Evolutionary conservation across 2,113 vertebrate species (phyloP).

Genomic region (Ctenomys sociabilis): DNA sequence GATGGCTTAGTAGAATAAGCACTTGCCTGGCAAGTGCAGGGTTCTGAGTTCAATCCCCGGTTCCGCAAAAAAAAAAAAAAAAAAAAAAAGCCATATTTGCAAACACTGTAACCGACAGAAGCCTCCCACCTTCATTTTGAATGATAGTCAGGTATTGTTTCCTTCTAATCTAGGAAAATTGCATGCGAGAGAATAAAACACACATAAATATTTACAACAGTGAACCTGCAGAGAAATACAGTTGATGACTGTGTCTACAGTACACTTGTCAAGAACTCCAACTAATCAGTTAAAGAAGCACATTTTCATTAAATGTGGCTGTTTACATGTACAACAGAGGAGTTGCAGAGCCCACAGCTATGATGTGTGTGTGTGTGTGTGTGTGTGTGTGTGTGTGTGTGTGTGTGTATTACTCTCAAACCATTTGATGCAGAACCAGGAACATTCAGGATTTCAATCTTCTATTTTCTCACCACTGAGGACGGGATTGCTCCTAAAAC

Average conservation of each 20-base stretch:
- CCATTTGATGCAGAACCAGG: neutral
- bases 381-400: no score
- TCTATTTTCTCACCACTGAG: neutral
- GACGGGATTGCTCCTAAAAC: neutral
- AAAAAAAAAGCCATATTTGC: slow-evolving; percentile 60
- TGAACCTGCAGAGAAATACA: neutral
- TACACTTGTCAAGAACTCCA: neutral
- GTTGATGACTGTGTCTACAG: neutral
- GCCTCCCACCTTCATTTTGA: neutral
- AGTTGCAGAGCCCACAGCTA: neutral
- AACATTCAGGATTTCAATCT: neutral
- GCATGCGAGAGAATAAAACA: slow-evolving; percentile 50
- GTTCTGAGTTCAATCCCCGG: no score
- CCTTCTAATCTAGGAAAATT: slow-evolving; percentile 46
- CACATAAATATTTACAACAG: slow-evolving; percentile 51
- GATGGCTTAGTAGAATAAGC: no score
- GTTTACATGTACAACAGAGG: no score
- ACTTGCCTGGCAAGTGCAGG: no score
- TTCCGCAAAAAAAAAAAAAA: no score
- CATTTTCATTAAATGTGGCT: neutral
- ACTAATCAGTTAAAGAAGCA: neutral
- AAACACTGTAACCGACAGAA: slow-evolving; percentile 49
- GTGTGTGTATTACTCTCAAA: neutral
- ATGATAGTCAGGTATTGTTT: slow-evolving; percentile 28
- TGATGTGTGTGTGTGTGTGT: neutral